Evolutionary conservation across 2,888 invertebrate species (phyloP).

Genomic region (Chirona hameri): DNA sequence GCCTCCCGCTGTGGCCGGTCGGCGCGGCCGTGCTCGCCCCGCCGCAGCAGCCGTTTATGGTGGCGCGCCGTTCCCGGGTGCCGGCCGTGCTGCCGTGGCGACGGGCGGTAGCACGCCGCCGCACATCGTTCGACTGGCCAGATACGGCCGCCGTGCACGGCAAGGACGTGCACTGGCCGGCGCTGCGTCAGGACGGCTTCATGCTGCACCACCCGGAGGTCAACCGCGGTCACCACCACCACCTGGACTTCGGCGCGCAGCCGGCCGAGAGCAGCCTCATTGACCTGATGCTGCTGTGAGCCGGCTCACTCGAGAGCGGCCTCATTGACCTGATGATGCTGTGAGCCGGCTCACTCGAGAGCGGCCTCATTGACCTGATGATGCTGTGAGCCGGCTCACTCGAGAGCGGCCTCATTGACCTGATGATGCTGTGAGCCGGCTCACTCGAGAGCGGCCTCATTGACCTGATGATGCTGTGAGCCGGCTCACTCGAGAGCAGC

Average conservation of each 20-base stretch:
- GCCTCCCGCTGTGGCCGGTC: no score
- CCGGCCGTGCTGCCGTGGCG: not conserved
- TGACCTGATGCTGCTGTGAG: not conserved
- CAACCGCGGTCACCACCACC: constrained; percentile 1
- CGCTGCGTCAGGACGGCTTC: not conserved
- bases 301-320: no score
- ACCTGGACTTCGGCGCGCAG: not conserved
- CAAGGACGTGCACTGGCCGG: constrained; percentile 8
- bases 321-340: no score
- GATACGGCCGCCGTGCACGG: not conserved
- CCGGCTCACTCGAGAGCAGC: no score
- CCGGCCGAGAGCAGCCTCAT: not conserved
- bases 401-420: no score
- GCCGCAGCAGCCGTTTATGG: not conserved
- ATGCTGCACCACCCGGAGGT: not conserved
- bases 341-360: no score
- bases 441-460: no score
- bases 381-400: no score
- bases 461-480: no score
- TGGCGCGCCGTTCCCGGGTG: not conserved
- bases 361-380: no score
- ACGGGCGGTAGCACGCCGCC: not conserved
- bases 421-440: no score
- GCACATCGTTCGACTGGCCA: not conserved
- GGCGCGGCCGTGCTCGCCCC: no score